Percentiles rank a stretch among this genome's conserved stretches.
These are phyloP conservation scores for Dromius quadrimaculatus DNA, from an alignment of 2,888 invertebrate genomes.

Conservation along the genomic window DNA sequence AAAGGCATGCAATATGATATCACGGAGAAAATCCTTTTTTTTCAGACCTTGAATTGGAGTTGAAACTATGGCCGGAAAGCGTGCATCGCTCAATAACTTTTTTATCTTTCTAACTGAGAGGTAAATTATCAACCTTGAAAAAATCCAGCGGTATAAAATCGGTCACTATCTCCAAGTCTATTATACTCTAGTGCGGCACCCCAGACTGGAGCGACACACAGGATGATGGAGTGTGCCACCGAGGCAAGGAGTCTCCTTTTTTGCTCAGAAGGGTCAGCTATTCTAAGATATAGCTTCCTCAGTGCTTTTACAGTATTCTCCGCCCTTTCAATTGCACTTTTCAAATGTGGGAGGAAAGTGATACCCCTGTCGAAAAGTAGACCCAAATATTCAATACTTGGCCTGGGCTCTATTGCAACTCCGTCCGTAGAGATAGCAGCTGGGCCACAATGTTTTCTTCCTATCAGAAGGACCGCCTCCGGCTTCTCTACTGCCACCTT, in stretches of 20 bases:
- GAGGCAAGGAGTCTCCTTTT: background rate
- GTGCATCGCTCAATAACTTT: too few species aligned
- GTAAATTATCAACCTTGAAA: too few species aligned
- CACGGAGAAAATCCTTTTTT: too few species aligned
- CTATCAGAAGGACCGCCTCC: background rate
- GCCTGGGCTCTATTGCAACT: background rate
- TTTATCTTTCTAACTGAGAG: too few species aligned
- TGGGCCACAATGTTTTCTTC: background rate
- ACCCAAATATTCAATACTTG: slow-evolving; percentile 13
- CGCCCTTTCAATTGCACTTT: background rate
- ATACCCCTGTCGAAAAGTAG: background rate
- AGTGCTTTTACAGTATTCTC: background rate
- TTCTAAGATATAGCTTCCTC: background rate
- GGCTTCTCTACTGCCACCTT: background rate
- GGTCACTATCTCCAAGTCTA: background rate
- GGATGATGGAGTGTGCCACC: background rate
- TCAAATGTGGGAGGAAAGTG: slow-evolving; percentile 21
- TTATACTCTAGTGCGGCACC: background rate
- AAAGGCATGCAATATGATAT: too few species aligned
- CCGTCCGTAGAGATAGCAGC: background rate
- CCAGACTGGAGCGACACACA: background rate
- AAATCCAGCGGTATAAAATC: too few species aligned
- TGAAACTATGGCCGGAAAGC: too few species aligned
- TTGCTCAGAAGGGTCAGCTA: background rate
- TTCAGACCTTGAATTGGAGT: too few species aligned